phyloP scores from a whole-genome alignment of 37 sponge, comb jelly and placozoan genomes.

The Cliona cf. orientalis region DNA sequence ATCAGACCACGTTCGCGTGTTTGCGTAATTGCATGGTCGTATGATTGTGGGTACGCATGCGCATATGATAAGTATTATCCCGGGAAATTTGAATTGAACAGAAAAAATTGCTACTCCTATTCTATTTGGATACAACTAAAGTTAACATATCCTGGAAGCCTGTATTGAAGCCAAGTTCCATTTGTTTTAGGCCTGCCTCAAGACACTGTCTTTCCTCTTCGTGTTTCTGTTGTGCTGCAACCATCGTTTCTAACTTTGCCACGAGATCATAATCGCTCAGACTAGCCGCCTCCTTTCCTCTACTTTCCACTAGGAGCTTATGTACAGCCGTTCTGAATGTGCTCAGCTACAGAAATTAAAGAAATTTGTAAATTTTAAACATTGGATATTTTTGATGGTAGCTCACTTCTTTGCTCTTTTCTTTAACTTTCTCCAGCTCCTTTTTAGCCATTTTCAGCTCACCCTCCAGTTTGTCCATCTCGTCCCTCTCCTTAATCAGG shows the following conservation, averaged over 20 bases:
- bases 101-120: no score
- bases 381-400: no score
- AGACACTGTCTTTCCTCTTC: conserved; percentile 25
- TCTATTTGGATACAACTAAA: conserved; percentile 23
- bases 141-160: conserved; percentile 62
- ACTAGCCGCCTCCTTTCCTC: conserved; percentile 1
- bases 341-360: conserved; percentile 25
- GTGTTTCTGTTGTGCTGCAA: conserved; percentile 23
- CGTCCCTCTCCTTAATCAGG: background rate
- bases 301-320: background rate
- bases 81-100: no score
- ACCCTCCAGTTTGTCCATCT: conserved; percentile 2
- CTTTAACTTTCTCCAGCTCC: conserved; percentile 19
- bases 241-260: conserved; percentile 27
- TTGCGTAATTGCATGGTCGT: no score
- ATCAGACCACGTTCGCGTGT: no score
- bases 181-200: conserved; percentile 62
- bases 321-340: conserved; percentile 41
- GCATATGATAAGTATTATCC: no score
- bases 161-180: conserved; percentile 68
- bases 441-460: background rate
- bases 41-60: no score
- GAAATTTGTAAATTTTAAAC: background rate
- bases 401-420: no score
- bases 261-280: conserved; percentile 53